Evolutionary conservation across 2,113 vertebrate species (phyloP), one percentile per base, ranked within the genome.

Genomic region (Dipodomys merriami): DNA sequence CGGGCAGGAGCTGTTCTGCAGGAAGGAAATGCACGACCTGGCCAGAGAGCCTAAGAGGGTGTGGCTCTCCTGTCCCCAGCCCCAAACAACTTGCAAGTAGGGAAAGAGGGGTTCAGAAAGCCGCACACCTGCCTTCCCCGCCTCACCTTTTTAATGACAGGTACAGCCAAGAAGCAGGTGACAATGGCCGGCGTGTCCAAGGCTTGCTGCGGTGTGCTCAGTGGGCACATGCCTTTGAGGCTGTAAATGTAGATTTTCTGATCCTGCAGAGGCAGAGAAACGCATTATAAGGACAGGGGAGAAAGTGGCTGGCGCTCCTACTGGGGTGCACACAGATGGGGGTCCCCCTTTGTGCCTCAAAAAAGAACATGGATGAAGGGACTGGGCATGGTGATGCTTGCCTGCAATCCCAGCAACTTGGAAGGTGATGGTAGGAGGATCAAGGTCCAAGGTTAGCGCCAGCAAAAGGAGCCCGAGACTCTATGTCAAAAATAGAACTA

Each of bases 141-240:
- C 29, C 98, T 98, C 95, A 99, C 99, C 99, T 99, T 98, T 95
- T 98, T 98, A 92, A 97, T 86, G 46, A 98, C 95, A 67, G 99
- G 99, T n/a, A 99, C 98, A 0, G 98, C 98, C 49, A 99, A 96
- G 91, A 99, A 98, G 96, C 99, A 99, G 94, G 99, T 99, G 95
- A 99, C 99, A 1, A 99, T 67, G 1, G 99, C 98, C 0, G 99
- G 99, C 82, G 98, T 99, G 95, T 99, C 98, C 88, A 99, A 94
- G 23, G 97, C 97, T 87, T 97, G 99, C 91, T 99, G 99, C 0
- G 99, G 99, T 9, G 97, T 95, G 86, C 98, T 99, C 30, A 99
- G 97, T 10, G 99, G 99, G 94, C 99, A 99, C 99, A 99, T 99
- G 96, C 99, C 99, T 97, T 99, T 99, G 94, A 99, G 98, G 27